Conservation (phyloP, 2,888 invertebrate genomes). For the Epinotia demarniana region DNA sequence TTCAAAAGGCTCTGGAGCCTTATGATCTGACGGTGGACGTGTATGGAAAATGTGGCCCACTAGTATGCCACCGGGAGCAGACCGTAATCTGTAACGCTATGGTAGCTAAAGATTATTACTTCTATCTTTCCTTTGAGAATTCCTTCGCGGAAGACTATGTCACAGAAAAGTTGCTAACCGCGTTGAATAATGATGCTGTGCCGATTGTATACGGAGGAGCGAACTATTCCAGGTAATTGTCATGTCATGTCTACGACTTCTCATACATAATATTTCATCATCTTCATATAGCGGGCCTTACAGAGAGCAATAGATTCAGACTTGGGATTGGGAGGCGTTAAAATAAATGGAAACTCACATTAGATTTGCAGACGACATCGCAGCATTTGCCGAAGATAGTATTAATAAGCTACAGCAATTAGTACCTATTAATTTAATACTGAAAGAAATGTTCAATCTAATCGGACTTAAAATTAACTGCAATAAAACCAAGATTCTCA, state of each 20-base stretch:
- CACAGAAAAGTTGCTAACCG: constrained; percentile 86
- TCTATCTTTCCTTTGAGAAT: constrained; percentile 90
- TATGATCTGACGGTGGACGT: constrained; percentile 75
- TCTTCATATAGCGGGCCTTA: too few relatives aligned
- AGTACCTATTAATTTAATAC: too few relatives aligned
- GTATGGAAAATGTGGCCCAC: constrained; percentile 81
- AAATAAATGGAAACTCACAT: too few relatives aligned
- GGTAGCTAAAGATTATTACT: constrained; percentile 86
- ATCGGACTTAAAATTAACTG: too few relatives aligned
- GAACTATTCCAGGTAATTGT: constrained; percentile 81
- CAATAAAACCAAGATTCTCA: too few relatives aligned
- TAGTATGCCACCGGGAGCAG: constrained; percentile 59
- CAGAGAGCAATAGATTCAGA: too few relatives aligned
- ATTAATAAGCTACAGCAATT: too few relatives aligned
- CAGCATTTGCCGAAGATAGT: too few relatives aligned
- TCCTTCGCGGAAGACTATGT: constrained; percentile 85
- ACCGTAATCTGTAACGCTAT: constrained; percentile 61
- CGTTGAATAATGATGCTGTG: constrained; percentile 84
- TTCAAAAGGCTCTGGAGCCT: constrained; percentile 58
- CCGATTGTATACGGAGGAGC: constrained; percentile 89
- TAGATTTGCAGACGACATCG: too few relatives aligned
- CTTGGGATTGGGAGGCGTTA: too few relatives aligned
- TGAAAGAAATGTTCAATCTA: too few relatives aligned
- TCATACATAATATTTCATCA: too few relatives aligned
- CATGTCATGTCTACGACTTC: not conserved